A percentile compares a stretch with the other conserved stretches of the same genome.
Evolutionary conservation across 2,888 invertebrate species (phyloP).

Genomic region (Dasypogon diadema): DNA sequence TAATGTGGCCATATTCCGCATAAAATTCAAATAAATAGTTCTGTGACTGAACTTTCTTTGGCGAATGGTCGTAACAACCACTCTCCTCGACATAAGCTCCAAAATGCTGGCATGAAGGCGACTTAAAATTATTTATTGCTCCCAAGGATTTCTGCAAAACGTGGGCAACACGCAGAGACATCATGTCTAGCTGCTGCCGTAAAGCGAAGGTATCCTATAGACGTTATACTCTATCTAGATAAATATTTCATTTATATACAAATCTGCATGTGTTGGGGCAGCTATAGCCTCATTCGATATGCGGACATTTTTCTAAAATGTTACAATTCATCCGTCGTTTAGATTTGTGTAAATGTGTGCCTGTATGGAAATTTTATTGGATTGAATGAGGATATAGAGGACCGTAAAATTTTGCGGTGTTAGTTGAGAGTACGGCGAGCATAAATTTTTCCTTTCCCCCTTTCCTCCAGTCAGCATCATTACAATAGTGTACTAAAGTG

Average conservation of each 20-base stretch:
- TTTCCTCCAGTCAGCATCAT: neutral
- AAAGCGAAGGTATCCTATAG: conserved; percentile 6
- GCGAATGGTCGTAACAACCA: conserved; percentile 4
- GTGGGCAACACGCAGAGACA: conserved; percentile 51
- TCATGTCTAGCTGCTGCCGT: conserved; percentile 39
- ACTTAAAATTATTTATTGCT: conserved; percentile 51
- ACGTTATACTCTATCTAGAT: conserved; percentile 25
- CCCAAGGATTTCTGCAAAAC: conserved; percentile 47
- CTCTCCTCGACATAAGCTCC: conserved; percentile 17
- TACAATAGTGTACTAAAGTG: no score
- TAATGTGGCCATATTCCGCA: conserved; percentile 46
- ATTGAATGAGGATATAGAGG: conserved; percentile 25
- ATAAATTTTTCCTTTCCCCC: conserved; percentile 15
- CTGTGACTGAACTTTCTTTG: conserved; percentile 46
- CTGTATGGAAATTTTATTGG: conserved; percentile 46
- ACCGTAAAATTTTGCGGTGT: conserved; percentile 10
- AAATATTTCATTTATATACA: conserved; percentile 46
- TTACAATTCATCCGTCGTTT: conserved; percentile 44
- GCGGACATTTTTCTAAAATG: conserved; percentile 46
- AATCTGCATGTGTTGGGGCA: conserved; percentile 18
- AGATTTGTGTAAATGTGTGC: conserved; percentile 21
- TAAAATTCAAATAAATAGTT: conserved; percentile 51
- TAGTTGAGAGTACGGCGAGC: neutral
- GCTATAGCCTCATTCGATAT: conserved; percentile 35
- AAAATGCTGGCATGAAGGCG: conserved; percentile 46